phyloP scores from a whole-genome alignment of 64 coral and sea anemone genomes.

The Orbicella faveolata region DNA sequence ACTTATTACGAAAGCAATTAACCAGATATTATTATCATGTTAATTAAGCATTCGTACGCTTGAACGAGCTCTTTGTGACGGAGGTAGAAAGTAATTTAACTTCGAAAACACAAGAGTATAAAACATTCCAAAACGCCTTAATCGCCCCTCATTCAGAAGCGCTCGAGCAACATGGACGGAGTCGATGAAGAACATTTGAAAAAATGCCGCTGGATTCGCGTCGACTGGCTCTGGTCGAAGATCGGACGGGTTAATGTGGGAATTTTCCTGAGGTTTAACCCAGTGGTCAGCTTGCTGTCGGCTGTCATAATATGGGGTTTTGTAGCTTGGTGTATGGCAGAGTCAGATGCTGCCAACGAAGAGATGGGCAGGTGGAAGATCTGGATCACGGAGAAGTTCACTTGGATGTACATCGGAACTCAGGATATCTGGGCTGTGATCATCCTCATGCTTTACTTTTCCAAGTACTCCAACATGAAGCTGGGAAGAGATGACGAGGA shows the following conservation, averaged over 20 bases:
- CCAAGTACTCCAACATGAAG: conserved; percentile 45
- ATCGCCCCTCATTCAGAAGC: not conserved
- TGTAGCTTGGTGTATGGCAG: conserved; percentile 34
- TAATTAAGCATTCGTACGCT: conserved; percentile 7
- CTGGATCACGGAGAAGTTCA: conserved; percentile 42
- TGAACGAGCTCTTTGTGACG: conserved; percentile 10
- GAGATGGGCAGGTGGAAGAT: conserved; percentile 32
- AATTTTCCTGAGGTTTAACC: conserved; percentile 37
- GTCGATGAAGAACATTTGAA: conserved; percentile 28
- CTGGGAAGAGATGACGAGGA: conserved; percentile 37
- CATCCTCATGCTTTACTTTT: conserved; percentile 35
- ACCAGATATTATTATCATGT: conserved; percentile 6
- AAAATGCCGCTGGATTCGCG: not conserved
- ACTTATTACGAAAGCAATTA: conserved; percentile 24
- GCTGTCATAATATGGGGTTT: conserved; percentile 52
- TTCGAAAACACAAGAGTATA: not conserved
- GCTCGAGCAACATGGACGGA: not conserved
- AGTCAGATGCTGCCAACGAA: conserved; percentile 14
- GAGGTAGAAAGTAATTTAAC: not conserved
- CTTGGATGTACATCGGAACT: conserved; percentile 57
- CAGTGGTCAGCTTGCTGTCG: conserved; percentile 43
- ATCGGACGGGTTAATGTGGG: not conserved
- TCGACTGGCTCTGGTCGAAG: not conserved
- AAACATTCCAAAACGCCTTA: not conserved
- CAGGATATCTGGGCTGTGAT: conserved; percentile 51